Conservation (phyloP, 2,888 invertebrate species). For the Penaeus monodon region DNA sequence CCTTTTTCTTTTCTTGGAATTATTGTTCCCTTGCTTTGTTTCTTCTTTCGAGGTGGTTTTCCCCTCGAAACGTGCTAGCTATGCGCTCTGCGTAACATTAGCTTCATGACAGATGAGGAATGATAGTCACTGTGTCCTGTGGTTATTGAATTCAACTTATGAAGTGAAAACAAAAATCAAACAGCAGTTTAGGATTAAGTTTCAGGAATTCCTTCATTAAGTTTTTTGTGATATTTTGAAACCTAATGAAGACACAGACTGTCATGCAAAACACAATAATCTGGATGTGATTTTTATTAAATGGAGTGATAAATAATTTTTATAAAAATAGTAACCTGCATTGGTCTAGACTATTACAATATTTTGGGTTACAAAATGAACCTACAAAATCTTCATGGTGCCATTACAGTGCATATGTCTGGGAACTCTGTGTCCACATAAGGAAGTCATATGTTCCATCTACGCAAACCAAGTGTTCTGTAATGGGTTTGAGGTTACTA, state of each 20-base stretch:
- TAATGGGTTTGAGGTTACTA: neutral
- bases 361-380: slow-evolving; percentile 44
- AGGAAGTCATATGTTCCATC: neutral
- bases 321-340: slow-evolving; percentile 56
- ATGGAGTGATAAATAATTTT: slow-evolving; percentile 53
- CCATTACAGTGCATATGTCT: slow-evolving; percentile 22
- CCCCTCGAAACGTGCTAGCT: too few relatives aligned
- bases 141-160: too few relatives aligned
- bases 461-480: neutral
- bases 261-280: slow-evolving; percentile 53
- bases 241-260: neutral
- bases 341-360: slow-evolving; percentile 50
- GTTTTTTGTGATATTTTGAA: neutral
- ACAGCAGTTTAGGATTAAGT: too few relatives aligned
- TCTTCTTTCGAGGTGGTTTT: too few relatives aligned
- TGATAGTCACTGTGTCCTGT: too few relatives aligned
- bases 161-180: too few relatives aligned
- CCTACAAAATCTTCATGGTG: slow-evolving; percentile 28
- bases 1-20: too few relatives aligned
- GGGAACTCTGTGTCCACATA: neutral
- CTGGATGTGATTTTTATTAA: slow-evolving; percentile 54
- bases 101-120: too few relatives aligned
- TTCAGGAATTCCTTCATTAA: neutral
- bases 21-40: too few relatives aligned
- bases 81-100: too few relatives aligned